A percentile compares a stretch with the other conserved stretches of the same genome.
Conservation (phyloP, 2,888 invertebrate species). For the Neria commutata region DNA sequence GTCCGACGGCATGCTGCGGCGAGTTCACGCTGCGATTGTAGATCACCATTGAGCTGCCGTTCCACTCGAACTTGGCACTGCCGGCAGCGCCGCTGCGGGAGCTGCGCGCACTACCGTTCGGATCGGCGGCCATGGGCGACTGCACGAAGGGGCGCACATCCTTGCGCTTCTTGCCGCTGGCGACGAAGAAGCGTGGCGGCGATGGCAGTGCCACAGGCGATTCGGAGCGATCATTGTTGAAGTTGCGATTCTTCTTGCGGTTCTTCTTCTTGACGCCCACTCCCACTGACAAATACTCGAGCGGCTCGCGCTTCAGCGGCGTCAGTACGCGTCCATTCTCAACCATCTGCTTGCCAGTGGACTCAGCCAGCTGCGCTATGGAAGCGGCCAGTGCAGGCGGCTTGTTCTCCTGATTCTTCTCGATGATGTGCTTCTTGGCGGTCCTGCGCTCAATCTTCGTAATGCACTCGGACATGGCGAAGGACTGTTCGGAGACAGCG, state of each 20-base stretch:
- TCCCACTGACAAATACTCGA: conserved; percentile 75
- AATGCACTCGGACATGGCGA: conserved; percentile 72
- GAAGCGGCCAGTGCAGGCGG: conserved; percentile 40
- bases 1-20: conserved; percentile 55
- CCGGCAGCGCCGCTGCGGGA: conserved; percentile 24
- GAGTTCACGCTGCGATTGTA: conserved; percentile 64
- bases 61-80: conserved; percentile 65
- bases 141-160: conserved; percentile 67
- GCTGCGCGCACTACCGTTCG: conserved; percentile 21
- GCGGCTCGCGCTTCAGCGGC: conserved; percentile 73
- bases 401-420: conserved; percentile 59
- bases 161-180: conserved; percentile 65
- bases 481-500: conserved; percentile 74
- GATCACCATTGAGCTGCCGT: conserved; percentile 74
- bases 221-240: conserved; percentile 67
- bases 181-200: conserved; percentile 71
- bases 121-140: conserved; percentile 30
- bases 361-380: conserved; percentile 32
- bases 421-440: conserved; percentile 57
- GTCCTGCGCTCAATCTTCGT: conserved; percentile 66
- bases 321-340: conserved; percentile 65
- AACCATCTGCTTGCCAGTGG: conserved; percentile 41
- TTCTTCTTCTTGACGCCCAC: conserved; percentile 74
- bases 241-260: conserved; percentile 70
- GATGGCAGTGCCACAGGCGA: conserved; percentile 71